Evolutionary conservation across 2,113 vertebrate species (phyloP).

Genomic region (Pan troglodytes): DNA sequence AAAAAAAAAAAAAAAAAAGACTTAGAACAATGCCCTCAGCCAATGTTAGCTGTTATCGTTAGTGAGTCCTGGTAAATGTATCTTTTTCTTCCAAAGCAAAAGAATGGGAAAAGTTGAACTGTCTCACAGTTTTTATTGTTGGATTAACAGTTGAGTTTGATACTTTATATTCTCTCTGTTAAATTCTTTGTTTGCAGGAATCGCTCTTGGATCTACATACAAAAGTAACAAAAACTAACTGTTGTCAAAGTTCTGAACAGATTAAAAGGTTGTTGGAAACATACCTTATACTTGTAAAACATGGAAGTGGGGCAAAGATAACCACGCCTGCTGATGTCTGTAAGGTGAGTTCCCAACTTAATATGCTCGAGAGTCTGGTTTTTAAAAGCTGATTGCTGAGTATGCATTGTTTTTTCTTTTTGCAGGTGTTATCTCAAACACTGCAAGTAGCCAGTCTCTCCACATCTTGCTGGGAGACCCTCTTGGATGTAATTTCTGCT

Average conservation of each 20-base stretch:
- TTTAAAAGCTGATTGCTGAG: background rate
- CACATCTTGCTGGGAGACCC: slow-evolving; percentile 84
- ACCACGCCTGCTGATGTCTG: slow-evolving; percentile 88
- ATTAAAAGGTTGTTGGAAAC: slow-evolving; percentile 90
- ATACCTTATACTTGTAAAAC: slow-evolving; percentile 88
- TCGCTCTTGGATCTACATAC: slow-evolving; percentile 80
- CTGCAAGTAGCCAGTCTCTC: slow-evolving; percentile 83
- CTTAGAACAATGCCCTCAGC: background rate
- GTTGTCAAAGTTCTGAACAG: slow-evolving; percentile 84
- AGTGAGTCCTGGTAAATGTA: background rate
- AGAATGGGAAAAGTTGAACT: background rate
- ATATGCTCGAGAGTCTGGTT: background rate
- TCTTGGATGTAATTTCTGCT: slow-evolving; percentile 90
- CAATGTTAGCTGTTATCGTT: background rate
- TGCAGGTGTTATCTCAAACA: slow-evolving; percentile 87
- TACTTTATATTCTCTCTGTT: background rate
- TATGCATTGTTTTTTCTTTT: slow-evolving; percentile 15
- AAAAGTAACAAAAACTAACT: slow-evolving; percentile 76
- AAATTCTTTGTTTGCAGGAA: slow-evolving; percentile 74
- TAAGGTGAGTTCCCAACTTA: slow-evolving; percentile 82
- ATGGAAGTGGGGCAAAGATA: slow-evolving; percentile 90
- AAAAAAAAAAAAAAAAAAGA: too few species aligned
- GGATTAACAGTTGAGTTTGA: background rate
- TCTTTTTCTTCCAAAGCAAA: background rate
- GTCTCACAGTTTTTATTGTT: background rate